Conservation (phyloP, 2,888 invertebrate genomes). For the Agonopterix heracliana region DNA sequence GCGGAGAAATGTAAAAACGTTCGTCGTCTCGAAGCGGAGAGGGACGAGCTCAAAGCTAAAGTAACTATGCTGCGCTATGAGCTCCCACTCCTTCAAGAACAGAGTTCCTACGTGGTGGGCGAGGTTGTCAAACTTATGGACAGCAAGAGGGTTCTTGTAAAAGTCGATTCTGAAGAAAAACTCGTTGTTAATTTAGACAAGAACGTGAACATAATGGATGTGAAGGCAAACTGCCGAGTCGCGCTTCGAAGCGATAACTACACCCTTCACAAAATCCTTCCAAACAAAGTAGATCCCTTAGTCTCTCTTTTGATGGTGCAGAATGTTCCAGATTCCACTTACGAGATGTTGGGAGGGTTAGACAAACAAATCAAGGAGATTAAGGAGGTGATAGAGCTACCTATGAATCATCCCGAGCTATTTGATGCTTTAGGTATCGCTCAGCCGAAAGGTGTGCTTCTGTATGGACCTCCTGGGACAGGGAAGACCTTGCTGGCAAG, state of each 20-base stretch:
- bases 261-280: constrained; percentile 97
- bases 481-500: constrained; percentile 97
- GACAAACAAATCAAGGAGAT: constrained; percentile 99
- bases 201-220: constrained; percentile 98
- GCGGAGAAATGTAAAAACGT: constrained; percentile 99
- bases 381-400: constrained; percentile 99
- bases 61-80: constrained; percentile 98
- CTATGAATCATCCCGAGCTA: constrained; percentile 99
- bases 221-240: constrained; percentile 98
- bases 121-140: constrained; percentile 99
- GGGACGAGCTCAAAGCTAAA: constrained; percentile 99
- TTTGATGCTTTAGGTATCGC: constrained; percentile 99
- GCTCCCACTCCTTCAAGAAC: constrained; percentile 95
- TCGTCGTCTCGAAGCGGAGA: constrained; percentile 96
- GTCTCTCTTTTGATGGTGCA: constrained; percentile 99
- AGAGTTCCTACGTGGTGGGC: constrained; percentile 99
- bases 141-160: constrained; percentile 99
- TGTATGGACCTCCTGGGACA: constrained; percentile 98
- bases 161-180: constrained; percentile 99
- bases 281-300: constrained; percentile 98
- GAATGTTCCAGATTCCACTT: constrained; percentile 99
- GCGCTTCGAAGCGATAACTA: constrained; percentile 99
- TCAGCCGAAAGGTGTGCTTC: constrained; percentile 97
- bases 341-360: constrained; percentile 99
- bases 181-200: constrained; percentile 99